Base-by-base conservation (phyloP, 1,140 invertebrate species). In the Drosophila auraria region DNA sequence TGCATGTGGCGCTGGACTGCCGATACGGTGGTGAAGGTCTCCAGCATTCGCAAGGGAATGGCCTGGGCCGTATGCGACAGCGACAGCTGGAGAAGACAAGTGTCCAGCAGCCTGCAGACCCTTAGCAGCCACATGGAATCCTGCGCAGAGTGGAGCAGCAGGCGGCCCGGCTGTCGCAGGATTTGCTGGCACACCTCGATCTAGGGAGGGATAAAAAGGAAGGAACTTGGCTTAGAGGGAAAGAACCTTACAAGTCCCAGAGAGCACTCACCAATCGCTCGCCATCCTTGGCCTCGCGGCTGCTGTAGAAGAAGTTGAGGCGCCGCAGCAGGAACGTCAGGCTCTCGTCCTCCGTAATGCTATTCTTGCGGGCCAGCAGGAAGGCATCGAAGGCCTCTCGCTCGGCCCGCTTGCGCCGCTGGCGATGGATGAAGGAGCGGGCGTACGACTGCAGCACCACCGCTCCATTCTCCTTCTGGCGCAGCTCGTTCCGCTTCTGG, bases 401-500 rank as follows among this genome's bases (percentile, higher is more conserved):
- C 83, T 97, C 95, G 36, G 93, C 87, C 60, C 95, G 93, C 93
- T 97, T 97, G 45, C 94, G 94, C 60, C 94, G 93, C 89, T 96
- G 96, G 49, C 97, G 94, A 20, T 94, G 94, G 15, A 96, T 92
- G 80, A 96, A 97, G 72, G 97, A 96, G 72, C 97, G 94, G n/a
- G 96, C 95, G 92, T 95, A 95, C 2, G 97, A 93, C 56, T 96
- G 79, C 96, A 78, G 95, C 92, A 87, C 95, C 94, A 90, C 95
- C 93, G 79, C 97, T 94, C 78, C 96, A 94, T 92, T 97, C 94
- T 94, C 97, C 83, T 87, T 92, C 45, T 82, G 81, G 4, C 92
- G 91, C 17, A 93, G 78, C 93, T 97, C 97, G 94, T 97, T 97
- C 92, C 98, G 94, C 93, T 98, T 98, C 56, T 96, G 94, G 80